These are phyloP conservation scores for Tholera decimalis DNA, from an alignment of 2,888 invertebrate species.

Conservation along the genomic window DNA sequence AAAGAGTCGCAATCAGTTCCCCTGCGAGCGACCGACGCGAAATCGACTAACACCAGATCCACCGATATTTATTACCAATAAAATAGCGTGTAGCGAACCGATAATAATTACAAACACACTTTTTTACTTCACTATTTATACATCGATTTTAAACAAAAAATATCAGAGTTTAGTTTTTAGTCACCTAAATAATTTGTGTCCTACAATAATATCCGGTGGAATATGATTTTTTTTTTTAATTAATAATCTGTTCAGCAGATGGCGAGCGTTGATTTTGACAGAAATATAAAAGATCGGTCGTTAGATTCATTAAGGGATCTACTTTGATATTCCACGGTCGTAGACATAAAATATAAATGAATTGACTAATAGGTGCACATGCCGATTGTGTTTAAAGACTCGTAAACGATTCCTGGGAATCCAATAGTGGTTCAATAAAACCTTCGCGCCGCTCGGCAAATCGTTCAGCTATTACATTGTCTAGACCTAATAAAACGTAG, in stretches of 20 bases:
- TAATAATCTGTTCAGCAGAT: slow-evolving; percentile 84
- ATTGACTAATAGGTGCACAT: slow-evolving; percentile 65
- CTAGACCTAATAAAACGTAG: slow-evolving; percentile 77
- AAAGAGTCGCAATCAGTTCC: slow-evolving; percentile 74
- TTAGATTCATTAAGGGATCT: slow-evolving; percentile 38
- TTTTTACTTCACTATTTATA: slow-evolving; percentile 70
- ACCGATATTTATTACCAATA: slow-evolving; percentile 87
- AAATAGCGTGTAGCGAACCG: slow-evolving; percentile 75
- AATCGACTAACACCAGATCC: slow-evolving; percentile 78
- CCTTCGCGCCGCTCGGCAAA: slow-evolving; percentile 70
- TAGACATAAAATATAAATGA: slow-evolving; percentile 51
- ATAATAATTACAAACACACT: slow-evolving; percentile 76
- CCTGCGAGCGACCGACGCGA: slow-evolving; percentile 69
- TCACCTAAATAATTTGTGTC: slow-evolving; percentile 75
- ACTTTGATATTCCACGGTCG: slow-evolving; percentile 22
- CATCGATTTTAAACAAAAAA: slow-evolving; percentile 74
- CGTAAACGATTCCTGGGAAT: slow-evolving; percentile 72
- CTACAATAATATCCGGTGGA: slow-evolving; percentile 85
- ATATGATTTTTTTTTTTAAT: slow-evolving; percentile 78
- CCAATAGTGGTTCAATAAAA: slow-evolving; percentile 76
- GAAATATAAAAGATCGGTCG: slow-evolving; percentile 63
- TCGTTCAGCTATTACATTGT: slow-evolving; percentile 79
- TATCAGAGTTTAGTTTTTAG: slow-evolving; percentile 70
- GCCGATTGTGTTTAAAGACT: slow-evolving; percentile 58
- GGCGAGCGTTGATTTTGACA: slow-evolving; percentile 76